Conservation (phyloP, 2,888 invertebrate species). For the Latrodectus elegans region DNA sequence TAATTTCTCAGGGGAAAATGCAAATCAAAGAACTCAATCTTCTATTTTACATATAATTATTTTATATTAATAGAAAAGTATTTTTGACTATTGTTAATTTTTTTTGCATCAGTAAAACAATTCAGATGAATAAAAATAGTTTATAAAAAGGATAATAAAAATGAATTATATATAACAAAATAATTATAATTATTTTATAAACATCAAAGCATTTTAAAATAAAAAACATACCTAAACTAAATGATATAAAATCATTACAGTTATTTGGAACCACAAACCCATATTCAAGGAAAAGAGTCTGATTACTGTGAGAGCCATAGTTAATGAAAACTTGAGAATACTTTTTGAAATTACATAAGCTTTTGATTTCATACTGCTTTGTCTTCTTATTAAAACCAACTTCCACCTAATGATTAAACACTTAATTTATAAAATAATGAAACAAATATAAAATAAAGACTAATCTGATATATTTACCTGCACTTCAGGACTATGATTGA, state of each 20-base stretch:
- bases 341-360: constrained; percentile 78
- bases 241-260: constrained; percentile 81
- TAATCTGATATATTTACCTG: constrained; percentile 28
- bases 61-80: too few species aligned
- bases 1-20: too few species aligned
- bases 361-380: constrained; percentile 78
- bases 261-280: constrained; percentile 85
- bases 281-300: constrained; percentile 88
- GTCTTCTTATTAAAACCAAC: constrained; percentile 74
- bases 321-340: constrained; percentile 89
- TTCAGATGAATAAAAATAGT: background rate
- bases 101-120: too few species aligned
- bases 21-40: too few species aligned
- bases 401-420: constrained; percentile 73
- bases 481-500: constrained; percentile 81
- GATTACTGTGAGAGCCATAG: constrained; percentile 88
- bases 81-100: too few species aligned
- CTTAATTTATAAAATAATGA: background rate
- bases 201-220: too few species aligned
- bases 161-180: background rate
- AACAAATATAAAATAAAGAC: background rate
- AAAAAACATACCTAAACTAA: constrained; percentile 73
- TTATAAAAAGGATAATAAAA: background rate
- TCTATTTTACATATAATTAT: too few species aligned
- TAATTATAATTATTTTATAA: too few species aligned